Conservation (phyloP, 1,140 invertebrate genomes). For the Zaprionus gabonicus region DNA sequence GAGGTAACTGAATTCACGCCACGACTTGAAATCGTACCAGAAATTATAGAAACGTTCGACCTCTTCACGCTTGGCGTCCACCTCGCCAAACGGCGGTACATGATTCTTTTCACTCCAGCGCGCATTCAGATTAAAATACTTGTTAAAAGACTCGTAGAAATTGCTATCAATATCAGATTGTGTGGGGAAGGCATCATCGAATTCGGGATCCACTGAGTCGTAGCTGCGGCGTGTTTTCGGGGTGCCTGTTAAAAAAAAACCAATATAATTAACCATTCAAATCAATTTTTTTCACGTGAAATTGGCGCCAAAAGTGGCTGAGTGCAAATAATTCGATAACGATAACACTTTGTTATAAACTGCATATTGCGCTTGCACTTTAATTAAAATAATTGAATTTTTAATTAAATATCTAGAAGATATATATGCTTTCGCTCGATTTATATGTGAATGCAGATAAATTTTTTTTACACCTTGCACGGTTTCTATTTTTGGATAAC, state of each 20-base stretch:
- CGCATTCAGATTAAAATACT: conserved; percentile 93
- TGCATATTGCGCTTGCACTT: background rate
- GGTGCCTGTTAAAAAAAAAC: conserved; percentile 87
- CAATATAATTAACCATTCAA: background rate
- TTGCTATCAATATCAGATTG: conserved; percentile 91
- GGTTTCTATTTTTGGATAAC: conserved; percentile 11
- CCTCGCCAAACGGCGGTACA: conserved; percentile 93
- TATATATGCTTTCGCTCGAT: background rate
- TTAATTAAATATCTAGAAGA: background rate
- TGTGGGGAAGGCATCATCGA: conserved; percentile 95
- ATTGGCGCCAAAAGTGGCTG: conserved; percentile 5
- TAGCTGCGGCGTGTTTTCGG: conserved; percentile 93
- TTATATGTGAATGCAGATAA: background rate
- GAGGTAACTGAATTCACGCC: conserved; percentile 99
- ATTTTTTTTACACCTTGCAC: background rate
- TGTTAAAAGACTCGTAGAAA: conserved; percentile 92
- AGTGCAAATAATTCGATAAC: conserved; percentile 6
- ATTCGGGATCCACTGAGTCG: conserved; percentile 97
- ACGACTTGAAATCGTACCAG: conserved; percentile 99
- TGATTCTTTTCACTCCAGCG: conserved; percentile 96
- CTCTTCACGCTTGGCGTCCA: conserved; percentile 88
- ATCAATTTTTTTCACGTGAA: background rate
- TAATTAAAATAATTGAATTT: background rate
- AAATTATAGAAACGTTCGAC: conserved; percentile 95
- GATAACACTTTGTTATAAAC: background rate